Evolutionary conservation across 2,888 invertebrate species (phyloP).

Genomic region (Augiades crinisus): DNA sequence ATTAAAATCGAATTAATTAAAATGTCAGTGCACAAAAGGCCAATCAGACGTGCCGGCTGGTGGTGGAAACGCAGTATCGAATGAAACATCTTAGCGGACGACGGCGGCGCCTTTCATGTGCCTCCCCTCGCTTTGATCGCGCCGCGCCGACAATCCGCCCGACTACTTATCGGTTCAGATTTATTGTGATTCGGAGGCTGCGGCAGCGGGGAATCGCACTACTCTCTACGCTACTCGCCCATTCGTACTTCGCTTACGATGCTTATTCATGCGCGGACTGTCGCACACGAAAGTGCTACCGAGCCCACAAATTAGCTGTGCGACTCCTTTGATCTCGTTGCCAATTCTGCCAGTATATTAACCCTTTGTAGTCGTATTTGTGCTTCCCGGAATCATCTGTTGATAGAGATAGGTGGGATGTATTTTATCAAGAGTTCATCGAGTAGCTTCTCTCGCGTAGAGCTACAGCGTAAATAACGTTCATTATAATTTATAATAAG

Average conservation of each 20-base stretch:
- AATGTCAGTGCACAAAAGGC: slow-evolving; percentile 62
- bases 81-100: slow-evolving; percentile 56
- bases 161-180: slow-evolving; percentile 80
- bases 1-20: slow-evolving; percentile 69
- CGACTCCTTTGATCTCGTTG: slow-evolving; percentile 22
- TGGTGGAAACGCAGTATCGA: slow-evolving; percentile 64
- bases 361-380: slow-evolving; percentile 11
- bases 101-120: slow-evolving; percentile 73
- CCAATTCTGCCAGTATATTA: slow-evolving; percentile 14
- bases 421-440: not conserved
- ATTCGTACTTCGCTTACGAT: slow-evolving; percentile 48
- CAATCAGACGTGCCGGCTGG: slow-evolving; percentile 56
- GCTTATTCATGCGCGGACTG: slow-evolving; percentile 49
- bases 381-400: slow-evolving; percentile 5
- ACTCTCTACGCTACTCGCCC: slow-evolving; percentile 42
- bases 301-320: slow-evolving; percentile 15
- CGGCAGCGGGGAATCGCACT: slow-evolving; percentile 55
- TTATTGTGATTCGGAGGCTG: slow-evolving; percentile 78
- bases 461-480: too few relatives aligned
- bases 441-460: too few relatives aligned
- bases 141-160: slow-evolving; percentile 76
- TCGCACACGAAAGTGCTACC: slow-evolving; percentile 42
- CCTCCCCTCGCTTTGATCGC: slow-evolving; percentile 73
- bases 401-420: not conserved
- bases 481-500: too few relatives aligned